Evolutionary conservation across 2,113 vertebrate species (phyloP), one percentile per base, ranked within the genome.

Genomic region (Spea multiplicata): DNA sequence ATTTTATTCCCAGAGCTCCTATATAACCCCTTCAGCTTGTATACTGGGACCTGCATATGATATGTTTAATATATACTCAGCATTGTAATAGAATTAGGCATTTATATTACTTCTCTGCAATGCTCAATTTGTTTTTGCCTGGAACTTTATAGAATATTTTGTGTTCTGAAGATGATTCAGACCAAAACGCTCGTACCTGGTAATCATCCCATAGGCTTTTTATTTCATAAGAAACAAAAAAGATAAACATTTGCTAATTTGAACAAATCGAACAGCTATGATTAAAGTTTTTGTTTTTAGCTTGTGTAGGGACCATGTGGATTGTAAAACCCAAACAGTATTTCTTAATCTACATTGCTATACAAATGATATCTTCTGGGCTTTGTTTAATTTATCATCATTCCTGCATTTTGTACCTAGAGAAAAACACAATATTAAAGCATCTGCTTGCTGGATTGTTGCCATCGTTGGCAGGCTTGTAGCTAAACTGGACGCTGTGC

Each of bases 11-110:
- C 49, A 14, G 17, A 66, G 50, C 45, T 68, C 12, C 44, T 17
- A 9, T 57, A 49, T 59, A 49, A 76, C 49, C 48, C 48, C 8
- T 44, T 16, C 53, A 49, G 61, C 44, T 76, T 76, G 50, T 67
- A 57, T 5, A 44, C 12, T 14, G 14, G 12, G 6, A 8, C 55
- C 55, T 59, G 9, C 9, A 12, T 13, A 59, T 53, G 30, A 52
- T 59, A 59, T 59, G 55, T 59, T 59, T 12, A 59, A 12, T 59
- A 52, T 52, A 59, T 4, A 7, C 55, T 4, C 5, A 13, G 10
- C 3, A 9, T 1, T 59, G 8, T 59, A 13, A 59, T 5, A 9
- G 12, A 4, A 59, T 12, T 13, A 9, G 12, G 10, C 30, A 17
- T 50, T 12, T 66, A 6, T 73, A 6, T 3, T 52, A 4, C 61